Conservation (phyloP, 2,888 invertebrate genomes). For the Micoletzkya japonica region DNA sequence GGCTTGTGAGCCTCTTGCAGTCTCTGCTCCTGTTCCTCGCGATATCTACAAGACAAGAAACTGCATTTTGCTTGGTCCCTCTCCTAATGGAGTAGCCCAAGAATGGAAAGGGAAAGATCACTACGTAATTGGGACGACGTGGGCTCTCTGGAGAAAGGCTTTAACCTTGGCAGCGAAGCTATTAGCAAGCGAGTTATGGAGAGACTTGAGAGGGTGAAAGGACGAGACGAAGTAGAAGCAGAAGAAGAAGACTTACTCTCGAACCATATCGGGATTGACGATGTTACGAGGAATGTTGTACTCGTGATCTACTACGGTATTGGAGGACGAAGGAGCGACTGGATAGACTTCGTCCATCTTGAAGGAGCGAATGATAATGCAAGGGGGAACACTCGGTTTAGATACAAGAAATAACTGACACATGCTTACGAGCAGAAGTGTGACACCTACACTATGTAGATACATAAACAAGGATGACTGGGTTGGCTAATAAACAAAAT, state of each 20-base stretch:
- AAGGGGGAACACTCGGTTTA: too few relatives aligned
- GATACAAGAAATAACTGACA: too few relatives aligned
- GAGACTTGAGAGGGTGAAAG: not conserved
- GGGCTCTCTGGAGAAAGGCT: too few relatives aligned
- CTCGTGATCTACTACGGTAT: conserved; percentile 9
- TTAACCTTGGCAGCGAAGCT: not conserved
- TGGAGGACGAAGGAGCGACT: not conserved
- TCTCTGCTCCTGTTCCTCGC: too few relatives aligned
- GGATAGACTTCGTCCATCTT: too few relatives aligned
- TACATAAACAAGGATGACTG: too few relatives aligned
- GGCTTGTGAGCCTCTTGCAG: too few relatives aligned
- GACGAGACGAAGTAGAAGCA: not conserved
- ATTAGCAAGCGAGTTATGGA: not conserved
- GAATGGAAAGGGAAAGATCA: conserved; percentile 1
- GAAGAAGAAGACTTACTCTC: not conserved
- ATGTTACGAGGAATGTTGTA: conserved; percentile 19
- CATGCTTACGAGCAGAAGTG: too few relatives aligned
- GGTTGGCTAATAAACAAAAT: too few relatives aligned
- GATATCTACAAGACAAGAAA: not conserved
- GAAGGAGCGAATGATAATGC: not conserved
- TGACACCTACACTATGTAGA: too few relatives aligned
- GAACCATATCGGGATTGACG: conserved; percentile 16
- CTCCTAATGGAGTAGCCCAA: not conserved
- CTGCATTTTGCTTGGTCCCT: not conserved
- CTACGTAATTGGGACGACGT: not conserved